A percentile compares a stretch with the other conserved stretches of the same genome.
phyloP scores from a whole-genome alignment of 2,113 vertebrate genomes.

The Ageneiosus marmoratus region DNA sequence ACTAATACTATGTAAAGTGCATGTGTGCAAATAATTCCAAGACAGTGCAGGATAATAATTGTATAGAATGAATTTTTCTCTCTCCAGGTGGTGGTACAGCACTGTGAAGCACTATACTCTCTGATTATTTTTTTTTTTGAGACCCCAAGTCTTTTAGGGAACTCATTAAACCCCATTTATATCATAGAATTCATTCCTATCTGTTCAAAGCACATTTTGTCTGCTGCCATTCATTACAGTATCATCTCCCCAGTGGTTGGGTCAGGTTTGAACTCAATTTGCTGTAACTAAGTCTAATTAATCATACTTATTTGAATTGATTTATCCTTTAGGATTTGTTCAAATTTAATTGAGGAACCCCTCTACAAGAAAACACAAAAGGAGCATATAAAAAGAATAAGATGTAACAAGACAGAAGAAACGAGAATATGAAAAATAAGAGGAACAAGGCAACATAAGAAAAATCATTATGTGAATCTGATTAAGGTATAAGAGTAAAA shows the following conservation, averaged over 20 bases:
- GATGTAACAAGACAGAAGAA: background rate
- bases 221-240: background rate
- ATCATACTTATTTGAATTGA: conserved; percentile 27
- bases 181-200: background rate
- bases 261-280: conserved; percentile 12
- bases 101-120: background rate
- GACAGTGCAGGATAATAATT: no score
- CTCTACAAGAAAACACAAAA: background rate
- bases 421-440: background rate
- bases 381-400: background rate
- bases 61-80: no score
- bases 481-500: background rate
- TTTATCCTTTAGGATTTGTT: conserved; percentile 21
- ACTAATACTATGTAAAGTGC: no score
- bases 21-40: no score
- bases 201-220: conserved; percentile 1
- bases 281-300: conserved; percentile 23
- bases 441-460: background rate
- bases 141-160: background rate
- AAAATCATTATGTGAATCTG: background rate
- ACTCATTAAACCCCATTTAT: background rate
- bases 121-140: background rate
- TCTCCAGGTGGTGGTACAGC: background rate
- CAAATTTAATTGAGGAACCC: background rate
- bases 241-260: background rate